phyloP scores from a whole-genome alignment of 2,888 invertebrate genomes.

The Formica aserva region DNA sequence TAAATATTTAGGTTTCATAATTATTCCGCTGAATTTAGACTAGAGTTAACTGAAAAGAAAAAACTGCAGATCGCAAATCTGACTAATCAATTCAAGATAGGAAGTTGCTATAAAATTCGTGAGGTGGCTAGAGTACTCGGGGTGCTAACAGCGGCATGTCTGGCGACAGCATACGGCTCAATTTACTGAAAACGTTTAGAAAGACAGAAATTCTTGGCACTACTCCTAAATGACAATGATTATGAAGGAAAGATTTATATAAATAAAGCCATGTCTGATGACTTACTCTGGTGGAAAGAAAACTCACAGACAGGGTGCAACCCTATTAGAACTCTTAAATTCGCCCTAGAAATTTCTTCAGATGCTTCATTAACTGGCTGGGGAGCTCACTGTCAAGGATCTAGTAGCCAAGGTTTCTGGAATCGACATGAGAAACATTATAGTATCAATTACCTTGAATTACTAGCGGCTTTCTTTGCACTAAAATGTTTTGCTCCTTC shows the following conservation, averaged over 20 bases:
- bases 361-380: constrained; percentile 66
- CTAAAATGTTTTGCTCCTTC: constrained; percentile 59
- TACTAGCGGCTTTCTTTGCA: constrained; percentile 45
- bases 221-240: constrained; percentile 56
- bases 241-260: constrained; percentile 61
- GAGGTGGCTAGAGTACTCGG: constrained; percentile 59
- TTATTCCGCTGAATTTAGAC: constrained; percentile 41
- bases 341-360: constrained; percentile 53
- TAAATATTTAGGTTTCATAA: constrained; percentile 61
- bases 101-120: constrained; percentile 57
- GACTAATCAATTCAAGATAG: constrained; percentile 40
- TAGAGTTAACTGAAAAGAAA: constrained; percentile 59
- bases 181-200: constrained; percentile 64
- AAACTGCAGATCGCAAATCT: constrained; percentile 34
- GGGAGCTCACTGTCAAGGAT: constrained; percentile 61
- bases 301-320: constrained; percentile 52
- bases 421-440: constrained; percentile 53
- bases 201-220: constrained; percentile 61
- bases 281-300: constrained; percentile 65
- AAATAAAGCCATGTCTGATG: constrained; percentile 36
- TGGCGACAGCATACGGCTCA: constrained; percentile 65
- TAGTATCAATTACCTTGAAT: constrained; percentile 59
- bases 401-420: constrained; percentile 59
- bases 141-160: constrained; percentile 88
- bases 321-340: constrained; percentile 51